phyloP scores from a whole-genome alignment of 1,140 invertebrate species.

The Orius insidiosus region DNA sequence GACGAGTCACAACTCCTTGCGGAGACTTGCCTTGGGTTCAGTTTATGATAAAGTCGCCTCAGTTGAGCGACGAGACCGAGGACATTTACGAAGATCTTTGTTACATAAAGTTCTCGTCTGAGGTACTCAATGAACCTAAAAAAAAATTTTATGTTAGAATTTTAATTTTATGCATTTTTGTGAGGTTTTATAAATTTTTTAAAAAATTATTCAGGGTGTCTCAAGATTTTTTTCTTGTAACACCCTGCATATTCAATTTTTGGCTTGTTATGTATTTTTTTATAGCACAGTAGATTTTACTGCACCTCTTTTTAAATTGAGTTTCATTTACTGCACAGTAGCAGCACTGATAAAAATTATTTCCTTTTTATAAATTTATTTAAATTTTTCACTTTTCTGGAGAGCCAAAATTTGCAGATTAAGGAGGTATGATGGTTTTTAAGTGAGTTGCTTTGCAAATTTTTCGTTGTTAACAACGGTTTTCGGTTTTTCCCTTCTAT shows the following conservation, averaged over 20 bases:
- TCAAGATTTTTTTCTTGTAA: too few species aligned
- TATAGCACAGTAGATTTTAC: too few species aligned
- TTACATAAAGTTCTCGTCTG: slow-evolving; percentile 59
- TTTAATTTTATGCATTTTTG: background rate
- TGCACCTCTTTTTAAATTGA: background rate
- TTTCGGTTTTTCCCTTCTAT: too few species aligned
- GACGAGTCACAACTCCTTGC: slow-evolving; percentile 3
- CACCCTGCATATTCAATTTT: too few species aligned
- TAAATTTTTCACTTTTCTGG: too few species aligned
- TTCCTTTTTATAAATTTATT: too few species aligned
- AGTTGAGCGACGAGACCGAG: slow-evolving; percentile 47
- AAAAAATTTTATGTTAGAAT: slow-evolving; percentile 1
- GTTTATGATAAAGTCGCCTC: slow-evolving; percentile 32
- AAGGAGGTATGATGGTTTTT: too few species aligned
- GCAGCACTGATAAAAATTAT: too few species aligned
- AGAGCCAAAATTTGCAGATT: too few species aligned
- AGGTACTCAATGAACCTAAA: slow-evolving; percentile 29
- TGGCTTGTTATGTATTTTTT: background rate
- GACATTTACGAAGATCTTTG: slow-evolving; percentile 77
- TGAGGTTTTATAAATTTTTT: background rate
- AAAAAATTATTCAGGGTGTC: background rate
- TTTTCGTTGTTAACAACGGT: too few species aligned
- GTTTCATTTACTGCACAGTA: too few species aligned
- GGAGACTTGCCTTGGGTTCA: slow-evolving; percentile 10
- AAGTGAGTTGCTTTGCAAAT: too few species aligned